A percentile compares a stretch with the other conserved stretches of the same genome.
These are phyloP conservation scores for Eulimnadia texana DNA, from an alignment of 1,140 invertebrate genomes.

Conservation along the genomic window DNA sequence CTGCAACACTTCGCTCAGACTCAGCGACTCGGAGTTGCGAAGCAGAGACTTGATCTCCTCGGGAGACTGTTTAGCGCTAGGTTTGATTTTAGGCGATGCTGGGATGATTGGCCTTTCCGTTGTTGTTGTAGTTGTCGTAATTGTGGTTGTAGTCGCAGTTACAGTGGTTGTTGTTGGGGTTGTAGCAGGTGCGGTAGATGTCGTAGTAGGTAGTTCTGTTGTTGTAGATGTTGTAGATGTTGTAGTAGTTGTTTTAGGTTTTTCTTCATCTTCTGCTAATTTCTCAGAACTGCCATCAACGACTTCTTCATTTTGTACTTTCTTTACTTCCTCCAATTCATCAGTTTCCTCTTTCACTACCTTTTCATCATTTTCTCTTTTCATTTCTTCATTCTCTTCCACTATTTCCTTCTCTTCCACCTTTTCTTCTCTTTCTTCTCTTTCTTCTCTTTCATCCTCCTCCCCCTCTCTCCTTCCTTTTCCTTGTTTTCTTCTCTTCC, in stretches of 20 bases:
- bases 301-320: too few relatives aligned
- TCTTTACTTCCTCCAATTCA: too few relatives aligned
- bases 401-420: not conserved
- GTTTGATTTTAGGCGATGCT: not conserved
- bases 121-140: slow-evolving; percentile 4
- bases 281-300: too few relatives aligned
- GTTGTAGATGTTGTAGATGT: slow-evolving; percentile 13
- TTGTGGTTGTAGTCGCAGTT: not conserved
- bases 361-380: too few relatives aligned
- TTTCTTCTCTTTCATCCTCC: too few relatives aligned
- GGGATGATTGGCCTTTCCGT: slow-evolving; percentile 11
- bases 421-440: not conserved
- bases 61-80: not conserved
- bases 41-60: slow-evolving; percentile 44
- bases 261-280: too few relatives aligned
- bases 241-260: slow-evolving; percentile 6
- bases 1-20: slow-evolving; percentile 57
- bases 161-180: slow-evolving; percentile 10
- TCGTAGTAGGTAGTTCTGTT: not conserved
- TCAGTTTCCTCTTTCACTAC: too few relatives aligned
- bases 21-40: slow-evolving; percentile 46
- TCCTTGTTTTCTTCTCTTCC: too few relatives aligned
- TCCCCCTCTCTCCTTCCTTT: too few relatives aligned
- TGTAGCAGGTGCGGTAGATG: not conserved
- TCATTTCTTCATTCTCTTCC: not conserved